Evolutionary conservation across 2,113 vertebrate species (phyloP), one percentile per base, ranked within the genome.

Genomic region (Setophaga kirtlandii): DNA sequence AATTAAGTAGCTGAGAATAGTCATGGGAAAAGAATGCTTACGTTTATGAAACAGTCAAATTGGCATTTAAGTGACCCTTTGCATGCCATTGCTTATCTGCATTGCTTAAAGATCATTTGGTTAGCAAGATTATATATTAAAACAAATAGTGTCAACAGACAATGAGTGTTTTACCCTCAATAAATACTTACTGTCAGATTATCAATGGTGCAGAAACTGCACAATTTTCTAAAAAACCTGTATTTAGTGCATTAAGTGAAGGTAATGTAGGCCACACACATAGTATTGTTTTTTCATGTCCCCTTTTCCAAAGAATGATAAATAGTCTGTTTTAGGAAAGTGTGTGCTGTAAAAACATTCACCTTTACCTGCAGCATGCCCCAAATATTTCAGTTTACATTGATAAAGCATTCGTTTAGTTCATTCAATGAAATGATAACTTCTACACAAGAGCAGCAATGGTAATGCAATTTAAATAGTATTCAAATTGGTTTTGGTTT

Each of bases 101-200:
- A 97, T 96, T 97, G 97, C 98, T 97, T 97, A 97, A 97, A 98
- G 97, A 97, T 98, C 97, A 98, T 98, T 98, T 96, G 97, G 97
- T 98, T 98, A 98, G 97, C 86, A 92, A 98, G 97, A 98, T 98
- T 98, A 98, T 98, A 89, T 98, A 98, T 98, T 98, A 98, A 98
- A 98, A 98, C 98, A 98, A 97, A 98, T 97, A 98, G 96, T 98
- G 98, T 98, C 98, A 98, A 97, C 96, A 97, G 97, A 98, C 97
- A 98, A 98, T 97, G 98, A 98, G 97, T 97, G 97, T 98, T 98
- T 97, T 98, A 96, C 97, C 96, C 97, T 98, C 98, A 97, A 98
- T 99, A 98, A 98, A 98, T 98, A 97, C 97, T 98, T 98, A 97
- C 98, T 98, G 98, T 98, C 98, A 98, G 98, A 98, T 98, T 98